Evolutionary conservation across 2,113 vertebrate species (phyloP).

Genomic region (Caranx ignobilis): DNA sequence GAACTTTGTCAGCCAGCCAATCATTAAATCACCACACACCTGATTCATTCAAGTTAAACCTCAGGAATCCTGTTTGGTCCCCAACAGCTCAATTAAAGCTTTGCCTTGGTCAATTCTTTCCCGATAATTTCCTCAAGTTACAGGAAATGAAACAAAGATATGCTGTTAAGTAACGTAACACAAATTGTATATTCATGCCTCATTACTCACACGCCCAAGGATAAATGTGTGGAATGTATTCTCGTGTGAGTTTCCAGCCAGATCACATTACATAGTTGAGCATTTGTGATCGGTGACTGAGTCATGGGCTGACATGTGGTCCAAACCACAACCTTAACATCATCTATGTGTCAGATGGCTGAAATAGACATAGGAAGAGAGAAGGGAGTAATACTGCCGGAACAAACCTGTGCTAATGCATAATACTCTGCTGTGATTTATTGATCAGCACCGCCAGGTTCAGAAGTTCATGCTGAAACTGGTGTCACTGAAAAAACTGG

Average conservation of each 20-base stretch:
- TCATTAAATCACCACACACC: neutral
- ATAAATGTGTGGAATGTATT: conserved; percentile 50
- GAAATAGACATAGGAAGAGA: conserved; percentile 34
- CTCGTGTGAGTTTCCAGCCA: conserved; percentile 49
- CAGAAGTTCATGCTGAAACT: neutral
- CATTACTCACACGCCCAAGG: conserved; percentile 55
- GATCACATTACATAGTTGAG: conserved; percentile 46
- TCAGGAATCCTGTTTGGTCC: conserved; percentile 29
- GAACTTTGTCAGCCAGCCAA: neutral
- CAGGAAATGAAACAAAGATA: conserved; percentile 55
- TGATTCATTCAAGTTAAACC: conserved; percentile 13
- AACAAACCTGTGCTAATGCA: conserved; percentile 26
- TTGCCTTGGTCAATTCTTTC: conserved; percentile 29
- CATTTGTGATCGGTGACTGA: conserved; percentile 48
- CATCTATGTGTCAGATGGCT: conserved; percentile 2
- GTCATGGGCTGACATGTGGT: conserved; percentile 43
- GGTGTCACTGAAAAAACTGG: too few species aligned
- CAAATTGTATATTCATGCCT: conserved; percentile 32
- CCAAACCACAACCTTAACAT: neutral
- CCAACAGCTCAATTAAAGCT: conserved; percentile 26
- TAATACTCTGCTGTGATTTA: neutral
- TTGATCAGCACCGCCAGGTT: conserved; percentile 35
- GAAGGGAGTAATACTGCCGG: conserved; percentile 1
- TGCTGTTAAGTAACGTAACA: conserved; percentile 29
- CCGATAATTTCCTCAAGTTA: conserved; percentile 46